Conservation (phyloP, 2,113 vertebrate genomes). For the Eublepharis macularius region DNA sequence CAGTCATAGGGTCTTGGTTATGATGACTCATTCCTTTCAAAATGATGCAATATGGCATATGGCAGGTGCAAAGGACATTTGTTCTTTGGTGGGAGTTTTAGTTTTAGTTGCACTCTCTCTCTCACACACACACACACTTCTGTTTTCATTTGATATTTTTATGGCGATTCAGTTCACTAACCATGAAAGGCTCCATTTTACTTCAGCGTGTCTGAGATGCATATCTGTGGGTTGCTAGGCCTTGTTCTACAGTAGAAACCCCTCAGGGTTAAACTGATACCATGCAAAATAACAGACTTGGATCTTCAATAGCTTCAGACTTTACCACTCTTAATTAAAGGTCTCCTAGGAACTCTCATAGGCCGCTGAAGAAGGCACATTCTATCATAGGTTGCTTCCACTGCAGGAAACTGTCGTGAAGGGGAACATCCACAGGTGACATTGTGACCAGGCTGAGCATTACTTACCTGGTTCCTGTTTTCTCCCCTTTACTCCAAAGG, state of each 20-base stretch:
- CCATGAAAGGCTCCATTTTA: slow-evolving; percentile 25
- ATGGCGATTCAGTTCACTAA: slow-evolving; percentile 35
- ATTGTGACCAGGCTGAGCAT: too few species aligned
- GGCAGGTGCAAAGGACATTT: slow-evolving; percentile 6
- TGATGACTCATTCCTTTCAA: accelerated
- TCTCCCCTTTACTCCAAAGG: too few species aligned
- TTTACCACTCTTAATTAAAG: neutral
- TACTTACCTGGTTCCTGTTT: too few species aligned
- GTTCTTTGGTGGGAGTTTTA: accelerated
- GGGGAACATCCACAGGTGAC: too few species aligned
- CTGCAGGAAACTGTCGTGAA: too few species aligned
- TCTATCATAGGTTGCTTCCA: too few species aligned
- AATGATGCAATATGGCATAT: neutral
- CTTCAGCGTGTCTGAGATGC: accelerated
- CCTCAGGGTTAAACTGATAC: accelerated
- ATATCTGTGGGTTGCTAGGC: slow-evolving; percentile 5
- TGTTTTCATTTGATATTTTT: slow-evolving; percentile 58
- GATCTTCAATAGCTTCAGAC: accelerated
- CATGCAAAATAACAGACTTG: neutral
- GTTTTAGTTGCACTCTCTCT: neutral
- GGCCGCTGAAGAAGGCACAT: too few species aligned
- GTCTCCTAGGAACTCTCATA: neutral
- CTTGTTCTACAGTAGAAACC: slow-evolving; percentile 4
- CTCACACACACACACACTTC: slow-evolving; percentile 6
- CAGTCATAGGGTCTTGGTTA: accelerated